phyloP scores from a whole-genome alignment of 2,797 vertebrate genomes.

The Propithecus deckenii region DNA sequence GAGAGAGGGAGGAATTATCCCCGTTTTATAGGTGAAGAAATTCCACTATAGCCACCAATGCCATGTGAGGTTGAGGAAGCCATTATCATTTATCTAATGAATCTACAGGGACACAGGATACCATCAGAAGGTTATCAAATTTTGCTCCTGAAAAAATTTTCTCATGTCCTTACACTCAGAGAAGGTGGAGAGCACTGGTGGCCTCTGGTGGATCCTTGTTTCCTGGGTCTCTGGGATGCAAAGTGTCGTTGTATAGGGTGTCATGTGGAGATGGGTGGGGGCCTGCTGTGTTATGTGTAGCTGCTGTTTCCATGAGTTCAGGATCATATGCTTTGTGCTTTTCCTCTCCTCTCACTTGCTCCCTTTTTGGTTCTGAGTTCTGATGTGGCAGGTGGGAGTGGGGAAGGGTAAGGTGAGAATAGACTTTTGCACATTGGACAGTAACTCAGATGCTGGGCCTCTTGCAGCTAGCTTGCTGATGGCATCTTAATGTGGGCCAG shows the following conservation, averaged over 20 bases:
- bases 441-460: background rate
- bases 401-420: background rate
- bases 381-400: background rate
- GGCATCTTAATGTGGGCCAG: background rate
- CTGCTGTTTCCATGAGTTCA: background rate
- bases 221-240: background rate
- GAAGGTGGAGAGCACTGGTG: background rate
- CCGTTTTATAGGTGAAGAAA: background rate
- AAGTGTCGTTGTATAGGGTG: background rate
- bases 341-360: background rate
- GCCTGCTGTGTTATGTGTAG: background rate
- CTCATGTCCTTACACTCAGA: background rate
- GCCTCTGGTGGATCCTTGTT: background rate
- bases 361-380: background rate
- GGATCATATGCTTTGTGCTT: background rate
- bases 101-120: background rate
- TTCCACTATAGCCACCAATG: background rate
- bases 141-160: background rate
- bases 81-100: background rate
- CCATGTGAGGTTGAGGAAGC: background rate
- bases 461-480: background rate
- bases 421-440: background rate
- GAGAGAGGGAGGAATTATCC: background rate
- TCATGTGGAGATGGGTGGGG: background rate
- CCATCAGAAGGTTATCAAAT: background rate